Conservation (phyloP, 2,797 vertebrate species). For the Sandelia bainsii region DNA sequence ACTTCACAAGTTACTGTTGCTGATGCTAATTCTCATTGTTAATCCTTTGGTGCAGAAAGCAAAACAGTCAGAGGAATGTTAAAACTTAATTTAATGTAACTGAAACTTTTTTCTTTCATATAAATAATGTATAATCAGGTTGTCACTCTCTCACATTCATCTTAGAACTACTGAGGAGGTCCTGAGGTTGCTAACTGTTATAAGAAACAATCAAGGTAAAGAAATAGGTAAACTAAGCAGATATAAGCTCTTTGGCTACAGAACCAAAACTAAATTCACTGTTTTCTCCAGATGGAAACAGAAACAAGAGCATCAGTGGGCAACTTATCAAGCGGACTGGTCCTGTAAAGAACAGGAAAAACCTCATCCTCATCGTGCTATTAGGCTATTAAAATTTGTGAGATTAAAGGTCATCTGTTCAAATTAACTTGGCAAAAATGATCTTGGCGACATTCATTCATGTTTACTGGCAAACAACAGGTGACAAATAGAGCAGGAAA, state of each 20-base stretch:
- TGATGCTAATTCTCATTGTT: not conserved
- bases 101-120: not conserved
- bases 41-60: no score
- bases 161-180: no score
- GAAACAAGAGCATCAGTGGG: conserved; percentile 6
- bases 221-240: not conserved
- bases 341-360: conserved; percentile 28
- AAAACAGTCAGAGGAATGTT: no score
- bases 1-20: not conserved
- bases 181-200: not conserved
- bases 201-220: not conserved
- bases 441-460: conserved; percentile 46
- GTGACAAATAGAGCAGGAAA: conserved; percentile 76
- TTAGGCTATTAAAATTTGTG: conserved; percentile 13
- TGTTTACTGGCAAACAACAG: conserved; percentile 70
- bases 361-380: conserved; percentile 11
- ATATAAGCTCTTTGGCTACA: no score
- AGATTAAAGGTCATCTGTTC: conserved; percentile 46
- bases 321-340: not conserved
- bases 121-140: not conserved
- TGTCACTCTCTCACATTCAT: not conserved
- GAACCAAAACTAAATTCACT: not conserved
- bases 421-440: conserved; percentile 38
- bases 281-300: not conserved
- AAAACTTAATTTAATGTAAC: no score